Evolutionary conservation across 2,113 vertebrate genomes (phyloP).

Genomic region (Xenus cinereus): DNA sequence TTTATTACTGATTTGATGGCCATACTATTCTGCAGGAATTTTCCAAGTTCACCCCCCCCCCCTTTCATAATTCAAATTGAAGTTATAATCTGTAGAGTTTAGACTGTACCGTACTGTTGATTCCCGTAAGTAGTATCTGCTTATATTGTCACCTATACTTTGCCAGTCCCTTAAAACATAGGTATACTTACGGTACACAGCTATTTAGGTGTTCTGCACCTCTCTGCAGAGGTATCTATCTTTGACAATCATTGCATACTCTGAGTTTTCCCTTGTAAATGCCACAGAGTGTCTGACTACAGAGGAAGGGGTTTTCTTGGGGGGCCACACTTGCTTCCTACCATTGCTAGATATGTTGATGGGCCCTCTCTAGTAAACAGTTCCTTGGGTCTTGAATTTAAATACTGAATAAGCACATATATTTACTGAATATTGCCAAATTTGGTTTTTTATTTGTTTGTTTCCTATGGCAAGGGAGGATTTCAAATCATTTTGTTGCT

Average conservation of each 20-base stretch:
- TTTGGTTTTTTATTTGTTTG: not conserved
- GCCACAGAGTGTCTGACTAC: not conserved
- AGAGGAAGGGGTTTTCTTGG: not conserved
- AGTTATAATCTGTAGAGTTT: not conserved
- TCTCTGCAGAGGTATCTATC: not conserved
- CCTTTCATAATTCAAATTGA: conserved; percentile 1
- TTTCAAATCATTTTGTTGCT: conserved; percentile 47
- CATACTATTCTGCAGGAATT: not conserved
- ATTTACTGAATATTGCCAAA: not conserved
- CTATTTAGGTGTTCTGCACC: conserved; percentile 22
- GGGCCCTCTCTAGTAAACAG: not conserved
- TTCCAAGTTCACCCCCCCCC: not conserved
- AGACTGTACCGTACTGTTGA: not conserved
- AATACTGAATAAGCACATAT: not conserved
- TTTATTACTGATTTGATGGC: not conserved
- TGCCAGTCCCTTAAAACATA: not conserved
- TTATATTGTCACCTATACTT: not conserved
- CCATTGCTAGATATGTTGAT: not conserved
- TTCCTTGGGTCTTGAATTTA: conserved; percentile 20
- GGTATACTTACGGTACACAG: not conserved
- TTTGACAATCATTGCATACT: not conserved
- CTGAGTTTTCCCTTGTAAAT: conserved; percentile 20
- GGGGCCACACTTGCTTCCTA: not conserved
- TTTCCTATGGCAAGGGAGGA: not conserved
- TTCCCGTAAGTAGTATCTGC: not conserved